These are phyloP conservation scores for Pteropus alecto DNA, from an alignment of 2,113 vertebrate genomes.

Conservation along the genomic window DNA sequence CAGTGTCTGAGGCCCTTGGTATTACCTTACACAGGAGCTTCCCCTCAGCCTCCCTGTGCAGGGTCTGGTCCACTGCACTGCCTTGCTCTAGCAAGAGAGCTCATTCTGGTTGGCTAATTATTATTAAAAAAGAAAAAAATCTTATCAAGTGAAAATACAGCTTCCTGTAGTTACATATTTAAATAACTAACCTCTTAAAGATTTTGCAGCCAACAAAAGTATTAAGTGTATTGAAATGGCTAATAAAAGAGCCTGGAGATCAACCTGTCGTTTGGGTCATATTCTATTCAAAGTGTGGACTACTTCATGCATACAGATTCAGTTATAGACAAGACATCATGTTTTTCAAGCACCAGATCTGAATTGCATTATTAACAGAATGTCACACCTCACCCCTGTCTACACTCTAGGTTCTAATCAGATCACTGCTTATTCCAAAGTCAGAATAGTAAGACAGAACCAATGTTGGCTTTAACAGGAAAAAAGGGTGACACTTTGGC, in stretches of 20 bases:
- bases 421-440: background rate
- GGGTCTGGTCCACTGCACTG: background rate
- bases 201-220: background rate
- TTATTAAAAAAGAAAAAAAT: background rate
- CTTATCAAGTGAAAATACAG: background rate
- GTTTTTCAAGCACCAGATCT: background rate
- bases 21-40: background rate
- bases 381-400: background rate
- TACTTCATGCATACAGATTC: background rate
- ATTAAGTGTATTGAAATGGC: background rate
- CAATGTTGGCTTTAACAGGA: background rate
- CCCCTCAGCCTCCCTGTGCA: background rate
- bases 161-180: background rate
- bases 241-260: background rate
- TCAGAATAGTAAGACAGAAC: background rate
- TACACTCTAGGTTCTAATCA: background rate
- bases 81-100: accelerated
- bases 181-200: background rate
- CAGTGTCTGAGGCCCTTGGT: background rate
- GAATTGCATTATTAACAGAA: background rate
- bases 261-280: background rate
- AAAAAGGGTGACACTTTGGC: background rate
- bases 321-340: background rate
- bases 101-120: background rate
- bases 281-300: background rate